Evolutionary conservation across 2,888 invertebrate genomes (phyloP), one percentile per base, ranked within the genome.

Genomic region (Drosophila cognata): DNA sequence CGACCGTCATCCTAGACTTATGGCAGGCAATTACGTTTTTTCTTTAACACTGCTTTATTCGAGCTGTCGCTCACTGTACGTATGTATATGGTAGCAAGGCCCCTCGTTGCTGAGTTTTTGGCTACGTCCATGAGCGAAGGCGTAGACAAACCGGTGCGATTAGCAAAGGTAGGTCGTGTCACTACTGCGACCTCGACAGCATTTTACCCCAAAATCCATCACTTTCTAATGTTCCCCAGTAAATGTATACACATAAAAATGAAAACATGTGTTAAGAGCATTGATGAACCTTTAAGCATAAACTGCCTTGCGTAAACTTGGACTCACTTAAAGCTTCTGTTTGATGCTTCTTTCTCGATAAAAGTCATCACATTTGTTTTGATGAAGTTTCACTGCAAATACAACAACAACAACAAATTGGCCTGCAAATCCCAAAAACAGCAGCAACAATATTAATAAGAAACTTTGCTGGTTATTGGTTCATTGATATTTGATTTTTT

Each of bases 111-210:
- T 16, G 10, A 13, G 56, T 5, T n/a, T 28, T 29, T 8, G 8
- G 13, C n/a, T 29, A 29, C 56, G 38, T 4, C 56, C 29, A 38
- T 38, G 56, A 13, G 6, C 50, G 18, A 33, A 48, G 46, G 57
- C 51, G n/a, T 38, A 31, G 29, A 25, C 57, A 71, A 62, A 51
- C 46, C 61, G 69, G 38, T 63, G 59, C 50, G 56, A 67, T 57
- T 48, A 56, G 38, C 18, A 63, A 61, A 63, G 75, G 57, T 76
- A 65, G 80, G 80, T 78, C 77, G 71, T 67, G 75, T 55, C 67
- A 59, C 43, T 61, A 58, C 58, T 67, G 55, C 29, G 79, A 74
- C 64, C 74, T 77, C 79, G 65, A 28, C 28, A 50, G 51, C 70
- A 28, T 53, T 46, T 41, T 51, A 56, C 21, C 8, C 52, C 25